Evolutionary conservation across 1,140 invertebrate genomes (phyloP).

Genomic region (Heliconius himera): DNA sequence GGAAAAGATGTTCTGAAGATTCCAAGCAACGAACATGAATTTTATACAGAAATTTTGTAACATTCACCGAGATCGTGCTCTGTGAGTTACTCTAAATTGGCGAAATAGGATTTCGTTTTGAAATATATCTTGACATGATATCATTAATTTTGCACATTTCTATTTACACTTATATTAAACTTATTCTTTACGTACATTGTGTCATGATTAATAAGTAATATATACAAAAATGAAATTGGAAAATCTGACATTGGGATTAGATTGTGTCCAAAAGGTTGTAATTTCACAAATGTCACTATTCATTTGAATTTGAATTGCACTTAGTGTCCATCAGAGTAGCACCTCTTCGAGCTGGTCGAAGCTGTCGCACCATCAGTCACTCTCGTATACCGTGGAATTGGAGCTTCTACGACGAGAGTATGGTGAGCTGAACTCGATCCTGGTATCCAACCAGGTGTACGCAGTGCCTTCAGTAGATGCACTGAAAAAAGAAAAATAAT

Average conservation of each 20-base stretch:
- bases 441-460: constrained; percentile 79
- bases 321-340: constrained; percentile 66
- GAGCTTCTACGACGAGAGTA: constrained; percentile 71
- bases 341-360: constrained; percentile 75
- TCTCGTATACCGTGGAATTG: constrained; percentile 78
- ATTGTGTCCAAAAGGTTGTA: constrained; percentile 18
- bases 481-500: constrained; percentile 64
- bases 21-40: constrained; percentile 43
- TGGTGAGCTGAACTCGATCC: constrained; percentile 73
- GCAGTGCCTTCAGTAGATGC: constrained; percentile 79
- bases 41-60: constrained; percentile 43
- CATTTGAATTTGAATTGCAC: constrained; percentile 25
- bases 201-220: not conserved
- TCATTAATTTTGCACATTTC: not conserved
- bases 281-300: constrained; percentile 26
- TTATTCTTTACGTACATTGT: constrained; percentile 6
- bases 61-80: constrained; percentile 31
- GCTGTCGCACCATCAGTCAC: constrained; percentile 75
- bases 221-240: not conserved
- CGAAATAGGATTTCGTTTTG: constrained; percentile 10
- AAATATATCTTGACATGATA: constrained; percentile 4
- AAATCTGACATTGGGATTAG: constrained; percentile 14
- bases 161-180: constrained; percentile 3
- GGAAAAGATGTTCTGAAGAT: constrained; percentile 71
- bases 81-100: constrained; percentile 6